Evolutionary conservation across 2,113 vertebrate species (phyloP).

Genomic region (Xiphorhynchus elegans): DNA sequence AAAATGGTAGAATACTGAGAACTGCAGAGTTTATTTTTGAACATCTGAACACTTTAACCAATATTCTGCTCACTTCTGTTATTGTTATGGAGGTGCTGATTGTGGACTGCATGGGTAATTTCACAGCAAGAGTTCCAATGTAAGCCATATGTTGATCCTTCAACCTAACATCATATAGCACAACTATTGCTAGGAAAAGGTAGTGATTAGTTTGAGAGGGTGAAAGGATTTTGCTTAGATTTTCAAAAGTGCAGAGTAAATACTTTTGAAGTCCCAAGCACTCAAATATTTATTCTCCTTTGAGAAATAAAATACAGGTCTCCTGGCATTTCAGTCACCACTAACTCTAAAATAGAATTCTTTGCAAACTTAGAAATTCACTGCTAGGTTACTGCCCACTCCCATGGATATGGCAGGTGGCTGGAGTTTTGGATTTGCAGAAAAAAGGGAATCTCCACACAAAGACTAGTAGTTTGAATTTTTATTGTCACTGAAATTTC

Average conservation of each 20-base stretch:
- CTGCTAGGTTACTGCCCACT: not conserved
- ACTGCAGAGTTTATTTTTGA: not conserved
- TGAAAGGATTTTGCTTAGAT: conserved; percentile 10
- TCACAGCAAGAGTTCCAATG: conserved; percentile 10
- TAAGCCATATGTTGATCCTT: conserved; percentile 30
- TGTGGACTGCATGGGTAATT: not conserved
- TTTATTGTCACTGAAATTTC: not conserved
- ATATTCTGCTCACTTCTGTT: not conserved
- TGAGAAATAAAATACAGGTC: not conserved
- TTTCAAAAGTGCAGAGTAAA: conserved; percentile 11
- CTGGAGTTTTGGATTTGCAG: not conserved
- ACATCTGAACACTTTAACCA: not conserved
- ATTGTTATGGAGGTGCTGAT: not conserved
- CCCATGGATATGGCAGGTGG: not conserved
- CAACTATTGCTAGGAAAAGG: conserved; percentile 6
- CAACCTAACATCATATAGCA: not conserved
- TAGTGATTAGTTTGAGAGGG: conserved; percentile 7
- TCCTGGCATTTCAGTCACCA: not conserved
- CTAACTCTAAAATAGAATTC: not conserved
- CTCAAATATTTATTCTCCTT: not conserved
- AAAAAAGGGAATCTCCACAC: not conserved
- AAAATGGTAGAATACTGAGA: not conserved
- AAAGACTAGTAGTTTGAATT: not conserved
- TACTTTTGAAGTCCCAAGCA: conserved; percentile 5
- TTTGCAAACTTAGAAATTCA: not conserved